phyloP scores from a whole-genome alignment of 2,888 invertebrate species.

The Mesodorylaimus sp. region DNA sequence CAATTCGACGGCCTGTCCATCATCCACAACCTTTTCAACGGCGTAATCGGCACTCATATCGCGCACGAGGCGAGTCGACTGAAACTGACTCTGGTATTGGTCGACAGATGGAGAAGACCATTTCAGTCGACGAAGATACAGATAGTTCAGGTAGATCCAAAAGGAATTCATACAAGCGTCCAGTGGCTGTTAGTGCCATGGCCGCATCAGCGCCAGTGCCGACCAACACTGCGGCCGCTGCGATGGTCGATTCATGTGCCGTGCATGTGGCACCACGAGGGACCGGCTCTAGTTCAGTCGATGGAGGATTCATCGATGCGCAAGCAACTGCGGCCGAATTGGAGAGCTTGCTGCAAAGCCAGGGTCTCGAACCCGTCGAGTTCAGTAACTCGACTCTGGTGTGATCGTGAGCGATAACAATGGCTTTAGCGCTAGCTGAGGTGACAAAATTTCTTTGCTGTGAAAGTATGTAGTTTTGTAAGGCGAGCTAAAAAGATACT shows the following conservation, averaged over 20 bases:
- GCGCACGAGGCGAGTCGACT: not conserved
- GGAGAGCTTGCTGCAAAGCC: not conserved
- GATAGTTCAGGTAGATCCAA: not conserved
- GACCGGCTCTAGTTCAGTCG: too few relatives aligned
- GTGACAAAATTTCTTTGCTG: too few relatives aligned
- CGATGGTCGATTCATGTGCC: not conserved
- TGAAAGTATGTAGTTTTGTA: too few relatives aligned
- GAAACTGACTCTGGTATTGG: not conserved
- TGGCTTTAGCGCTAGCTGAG: too few relatives aligned
- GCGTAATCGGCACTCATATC: not conserved
- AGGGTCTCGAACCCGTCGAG: not conserved
- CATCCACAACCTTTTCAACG: not conserved
- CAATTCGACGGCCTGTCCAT: not conserved
- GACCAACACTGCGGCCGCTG: not conserved
- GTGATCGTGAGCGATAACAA: too few relatives aligned
- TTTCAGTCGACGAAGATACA: not conserved
- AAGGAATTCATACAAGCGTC: not conserved
- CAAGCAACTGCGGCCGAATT: not conserved
- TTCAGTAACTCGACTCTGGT: not conserved
- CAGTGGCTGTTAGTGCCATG: not conserved
- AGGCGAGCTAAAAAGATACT: too few relatives aligned
- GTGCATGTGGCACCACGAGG: too few relatives aligned
- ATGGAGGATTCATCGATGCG: not conserved
- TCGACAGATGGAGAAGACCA: not conserved
- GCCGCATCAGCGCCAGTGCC: not conserved